Conservation (phyloP, 2,113 vertebrate genomes). For the Meriones unguiculatus region DNA sequence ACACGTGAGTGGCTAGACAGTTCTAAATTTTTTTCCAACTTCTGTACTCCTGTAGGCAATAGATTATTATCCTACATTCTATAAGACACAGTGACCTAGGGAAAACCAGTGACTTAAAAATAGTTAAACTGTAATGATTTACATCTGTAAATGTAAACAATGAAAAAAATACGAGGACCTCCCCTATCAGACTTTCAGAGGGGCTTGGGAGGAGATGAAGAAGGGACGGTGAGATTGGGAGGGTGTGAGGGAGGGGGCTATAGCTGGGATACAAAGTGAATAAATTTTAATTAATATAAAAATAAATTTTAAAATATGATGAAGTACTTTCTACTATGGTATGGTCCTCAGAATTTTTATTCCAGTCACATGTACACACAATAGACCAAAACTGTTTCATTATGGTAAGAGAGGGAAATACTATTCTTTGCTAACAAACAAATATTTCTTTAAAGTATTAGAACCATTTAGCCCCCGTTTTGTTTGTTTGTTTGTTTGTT, state of each 20-base stretch:
- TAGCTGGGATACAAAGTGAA: no score
- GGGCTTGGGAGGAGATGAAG: no score
- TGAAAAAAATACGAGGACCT: no score
- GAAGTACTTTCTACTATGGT: not conserved
- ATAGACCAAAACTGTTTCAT: not conserved
- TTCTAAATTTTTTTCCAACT: not conserved
- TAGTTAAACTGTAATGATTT: not conserved
- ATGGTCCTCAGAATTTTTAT: not conserved
- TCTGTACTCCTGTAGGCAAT: not conserved
- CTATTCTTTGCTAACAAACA: not conserved
- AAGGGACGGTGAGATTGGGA: no score
- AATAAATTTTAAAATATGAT: no score
- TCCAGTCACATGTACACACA: not conserved
- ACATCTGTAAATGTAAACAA: no score
- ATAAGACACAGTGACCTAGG: not conserved
- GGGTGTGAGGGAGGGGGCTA: no score
- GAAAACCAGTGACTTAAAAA: not conserved
- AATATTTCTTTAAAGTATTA: not conserved
- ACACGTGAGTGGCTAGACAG: not conserved
- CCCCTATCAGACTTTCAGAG: no score
- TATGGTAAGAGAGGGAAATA: not conserved
- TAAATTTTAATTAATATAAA: no score
- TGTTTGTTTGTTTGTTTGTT: not conserved
- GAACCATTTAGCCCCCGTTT: not conserved
- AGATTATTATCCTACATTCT: not conserved